Evolutionary conservation across 2,888 invertebrate genomes (phyloP), one percentile per base, ranked within the genome.

Genomic region (Rhimphoctona megacephalus): DNA sequence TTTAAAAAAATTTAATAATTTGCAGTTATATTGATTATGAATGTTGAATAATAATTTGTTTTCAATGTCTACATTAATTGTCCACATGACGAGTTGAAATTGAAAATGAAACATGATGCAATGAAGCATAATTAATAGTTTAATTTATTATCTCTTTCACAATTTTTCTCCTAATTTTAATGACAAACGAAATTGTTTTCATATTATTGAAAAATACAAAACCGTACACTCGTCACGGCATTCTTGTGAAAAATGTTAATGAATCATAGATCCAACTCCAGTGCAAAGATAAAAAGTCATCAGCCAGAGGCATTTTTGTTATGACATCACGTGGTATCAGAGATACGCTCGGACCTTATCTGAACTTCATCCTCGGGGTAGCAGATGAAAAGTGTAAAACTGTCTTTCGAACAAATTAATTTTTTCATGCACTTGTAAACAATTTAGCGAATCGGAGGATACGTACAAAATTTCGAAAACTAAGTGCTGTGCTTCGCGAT

Each of bases 291-390:
- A 79, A 79, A 43, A 69, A 61, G 30, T 57, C 54, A 70, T 70
- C 57, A 8, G 54, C 69, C 14, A 54, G 39, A 54, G 43, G 43
- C 25, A 57, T 25, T 69, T 43, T 57, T 46, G 30, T 49, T 43
- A 25, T 57, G 78, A 57, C 36, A 39, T 54, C 43, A 69, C 49
- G 39, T 30, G 69, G n/a, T 79, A 69, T 69, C 69, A 39, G 69
- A 79, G 79, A 79, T 79, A 79, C 69, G 69, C 19, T 69, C 30
- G 69, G 43, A 54, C 69, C 22, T 67, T 70, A 79, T 79, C 79
- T 43, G 9, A 19, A 57, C 57, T 25, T 70, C 19, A 79, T 57
- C 30, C 57, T 69, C 22, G 22, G 17, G 25, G 33, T 39, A 52
- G 52, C 49, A 17, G 49, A 22, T 22, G 33, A 67, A 67, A 22